Evolutionary conservation across 2,888 invertebrate genomes (phyloP).

Genomic region (Hirudinaria manillensis): DNA sequence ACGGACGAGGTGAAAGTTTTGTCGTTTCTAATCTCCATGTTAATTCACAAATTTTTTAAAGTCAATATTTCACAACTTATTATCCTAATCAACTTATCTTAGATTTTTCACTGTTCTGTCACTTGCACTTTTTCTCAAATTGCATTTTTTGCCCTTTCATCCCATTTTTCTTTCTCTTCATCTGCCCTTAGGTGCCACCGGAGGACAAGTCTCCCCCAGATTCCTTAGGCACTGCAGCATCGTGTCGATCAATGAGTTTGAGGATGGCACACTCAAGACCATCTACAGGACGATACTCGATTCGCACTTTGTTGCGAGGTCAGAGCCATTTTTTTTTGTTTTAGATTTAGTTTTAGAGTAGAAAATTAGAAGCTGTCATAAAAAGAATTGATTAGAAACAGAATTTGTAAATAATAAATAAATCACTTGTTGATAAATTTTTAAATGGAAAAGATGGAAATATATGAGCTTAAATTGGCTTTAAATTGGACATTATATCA

Average conservation of each 20-base stretch:
- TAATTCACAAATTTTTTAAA: no score
- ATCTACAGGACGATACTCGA: conserved; percentile 54
- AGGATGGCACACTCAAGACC: conserved; percentile 53
- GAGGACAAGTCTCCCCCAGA: conserved; percentile 53
- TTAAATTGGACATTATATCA: background rate
- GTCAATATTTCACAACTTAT: no score
- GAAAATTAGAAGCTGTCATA: no score
- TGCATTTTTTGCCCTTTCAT: background rate
- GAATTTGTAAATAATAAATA: no score
- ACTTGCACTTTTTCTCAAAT: background rate
- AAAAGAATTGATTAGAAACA: no score
- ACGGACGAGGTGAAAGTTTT: no score
- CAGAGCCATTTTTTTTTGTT: conserved; percentile 34
- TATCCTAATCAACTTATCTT: no score
- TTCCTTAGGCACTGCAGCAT: conserved; percentile 55
- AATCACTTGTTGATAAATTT: no score
- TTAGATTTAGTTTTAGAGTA: background rate
- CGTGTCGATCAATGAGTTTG: conserved; percentile 55
- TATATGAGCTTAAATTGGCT: no score
- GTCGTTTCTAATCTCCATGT: no score
- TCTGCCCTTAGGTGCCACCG: conserved; percentile 56
- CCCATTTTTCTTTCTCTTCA: background rate
- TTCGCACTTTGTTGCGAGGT: conserved; percentile 65
- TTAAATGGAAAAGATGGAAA: no score
- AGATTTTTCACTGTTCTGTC: background rate